Evolutionary conservation across 1,140 invertebrate species (phyloP).

Genomic region (Trichonephila clavipes): DNA sequence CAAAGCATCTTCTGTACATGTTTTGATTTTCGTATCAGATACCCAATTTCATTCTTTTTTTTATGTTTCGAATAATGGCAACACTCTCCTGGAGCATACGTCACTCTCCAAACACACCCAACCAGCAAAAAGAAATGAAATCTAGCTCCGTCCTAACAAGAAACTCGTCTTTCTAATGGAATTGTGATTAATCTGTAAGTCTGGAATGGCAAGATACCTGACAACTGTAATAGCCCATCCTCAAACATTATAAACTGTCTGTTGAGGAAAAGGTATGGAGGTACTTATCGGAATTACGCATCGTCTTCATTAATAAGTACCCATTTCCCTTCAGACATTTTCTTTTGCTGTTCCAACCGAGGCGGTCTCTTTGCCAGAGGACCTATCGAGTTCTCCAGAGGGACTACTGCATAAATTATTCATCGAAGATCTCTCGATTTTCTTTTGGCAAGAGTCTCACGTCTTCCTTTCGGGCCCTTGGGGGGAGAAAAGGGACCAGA

Average conservation of each 20-base stretch:
- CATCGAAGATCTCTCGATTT: conserved; percentile 27
- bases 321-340: neutral
- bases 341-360: neutral
- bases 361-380: conserved; percentile 20
- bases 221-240: neutral
- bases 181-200: neutral
- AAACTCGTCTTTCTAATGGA: neutral
- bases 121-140: neutral
- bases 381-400: neutral
- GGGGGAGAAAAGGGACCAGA: neutral
- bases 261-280: neutral
- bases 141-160: neutral
- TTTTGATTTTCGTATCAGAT: too few species aligned
- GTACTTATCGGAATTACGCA: conserved; percentile 18
- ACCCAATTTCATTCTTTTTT: too few species aligned
- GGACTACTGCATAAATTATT: conserved; percentile 17
- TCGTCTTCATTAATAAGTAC: conserved; percentile 18
- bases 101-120: neutral
- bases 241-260: conserved; percentile 15
- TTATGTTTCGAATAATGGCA: neutral
- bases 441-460: neutral
- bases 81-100: neutral
- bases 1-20: too few species aligned
- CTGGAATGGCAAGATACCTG: neutral
- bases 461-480: neutral